These are phyloP conservation scores for Anarhynchus alexandrinus DNA, from an alignment of 2,113 vertebrate species.

Conservation along the genomic window DNA sequence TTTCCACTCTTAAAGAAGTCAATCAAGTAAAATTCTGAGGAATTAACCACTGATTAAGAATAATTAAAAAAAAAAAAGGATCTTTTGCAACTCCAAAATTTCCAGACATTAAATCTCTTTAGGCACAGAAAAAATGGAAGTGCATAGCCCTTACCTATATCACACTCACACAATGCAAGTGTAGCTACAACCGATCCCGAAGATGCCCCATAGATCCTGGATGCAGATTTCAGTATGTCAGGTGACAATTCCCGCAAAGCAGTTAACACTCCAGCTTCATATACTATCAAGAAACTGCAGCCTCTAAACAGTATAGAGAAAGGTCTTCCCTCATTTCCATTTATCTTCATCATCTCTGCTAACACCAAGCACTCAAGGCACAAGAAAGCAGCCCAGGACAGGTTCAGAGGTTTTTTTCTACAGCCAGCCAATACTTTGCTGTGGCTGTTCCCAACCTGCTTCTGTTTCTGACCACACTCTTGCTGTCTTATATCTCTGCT, in stretches of 20 bases:
- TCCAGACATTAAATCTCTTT: not conserved
- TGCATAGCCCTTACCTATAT: slow-evolving; percentile 55
- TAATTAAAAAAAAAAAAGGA: not conserved
- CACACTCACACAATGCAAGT: slow-evolving; percentile 26
- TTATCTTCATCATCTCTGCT: not conserved
- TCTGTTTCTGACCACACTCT: not conserved
- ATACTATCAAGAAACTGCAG: slow-evolving; percentile 67
- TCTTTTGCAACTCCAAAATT: too few species aligned
- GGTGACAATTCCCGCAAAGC: slow-evolving; percentile 68
- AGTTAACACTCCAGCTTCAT: slow-evolving; percentile 70
- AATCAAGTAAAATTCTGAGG: not conserved
- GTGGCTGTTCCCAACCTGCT: not conserved
- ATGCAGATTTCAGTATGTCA: slow-evolving; percentile 62
- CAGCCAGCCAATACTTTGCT: not conserved
- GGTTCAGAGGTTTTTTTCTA: not conserved
- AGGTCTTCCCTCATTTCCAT: not conserved
- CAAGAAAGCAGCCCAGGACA: not conserved
- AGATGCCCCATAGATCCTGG: slow-evolving; percentile 74
- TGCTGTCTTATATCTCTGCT: not conserved
- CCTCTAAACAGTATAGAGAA: slow-evolving; percentile 76
- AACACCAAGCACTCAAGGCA: not conserved
- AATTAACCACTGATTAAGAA: not conserved
- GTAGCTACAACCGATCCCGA: slow-evolving; percentile 75
- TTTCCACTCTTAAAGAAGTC: not conserved
- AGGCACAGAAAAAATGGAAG: not conserved